Evolutionary conservation across 2,113 vertebrate genomes (phyloP), one percentile per base, ranked within the genome.

Genomic region (Emydocephalus ijimae): DNA sequence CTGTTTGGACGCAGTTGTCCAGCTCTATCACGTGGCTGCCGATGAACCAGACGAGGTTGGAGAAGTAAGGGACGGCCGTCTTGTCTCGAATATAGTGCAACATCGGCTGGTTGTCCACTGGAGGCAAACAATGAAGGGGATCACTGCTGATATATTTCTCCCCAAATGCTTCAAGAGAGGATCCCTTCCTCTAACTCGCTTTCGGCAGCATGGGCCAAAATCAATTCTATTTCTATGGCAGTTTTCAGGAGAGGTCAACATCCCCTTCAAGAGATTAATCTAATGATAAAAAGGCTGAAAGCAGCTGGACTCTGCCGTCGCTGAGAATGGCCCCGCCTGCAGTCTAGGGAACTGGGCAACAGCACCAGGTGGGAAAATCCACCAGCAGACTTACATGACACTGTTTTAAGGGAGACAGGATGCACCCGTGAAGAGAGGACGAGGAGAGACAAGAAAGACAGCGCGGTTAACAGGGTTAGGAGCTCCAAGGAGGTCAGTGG

Each of bases 21-120:
- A 99, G 97, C 89, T 99, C 99, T 34, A 99, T 99, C 95, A 99
- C 99, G 0, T 99, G 99, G 96, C 99, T 99, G 91, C 99, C 99
- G 61, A 99, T 99, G 95, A 99, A 99, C 99, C 99, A 99, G 91
- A 99, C 99, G 86, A 99, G 97, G 96, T 99, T 99, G 96, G 99
- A 99, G 97, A 99, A 99, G 96, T 99, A 99, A 0, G 99, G 99
- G 54, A 99, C 99, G 0, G 99, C 99, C 0, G 99, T 99, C 97
- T 99, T 99, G 96, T 99, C 99, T 93, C 99, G 97, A 95, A 99
- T 99, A 95, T 99, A 99, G 97, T 99, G 99, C 95, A 99, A 97
- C 99, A 99, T 99, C 94, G 99, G 98, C 96, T 99, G 99, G 98
- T 99, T 99, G 97, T 99, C 98, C 99, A 99, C 99, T 99, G 96